Evolutionary conservation across 2,888 invertebrate species (phyloP).

Genomic region (Hyles lineata): DNA sequence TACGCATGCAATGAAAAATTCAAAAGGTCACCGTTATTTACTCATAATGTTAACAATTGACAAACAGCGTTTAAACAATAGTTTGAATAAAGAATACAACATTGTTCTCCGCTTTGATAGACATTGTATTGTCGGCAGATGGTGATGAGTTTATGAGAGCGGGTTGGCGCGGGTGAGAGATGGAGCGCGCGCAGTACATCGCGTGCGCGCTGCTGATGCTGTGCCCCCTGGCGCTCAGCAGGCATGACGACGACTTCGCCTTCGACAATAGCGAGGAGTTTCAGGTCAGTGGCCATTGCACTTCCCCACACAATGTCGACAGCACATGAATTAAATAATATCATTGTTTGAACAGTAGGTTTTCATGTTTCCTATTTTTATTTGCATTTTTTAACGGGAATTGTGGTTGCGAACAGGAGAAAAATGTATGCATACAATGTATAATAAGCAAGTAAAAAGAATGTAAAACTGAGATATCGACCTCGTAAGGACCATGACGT

Average conservation of each 20-base stretch:
- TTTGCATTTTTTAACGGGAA: neutral
- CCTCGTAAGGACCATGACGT: slow-evolving; percentile 1
- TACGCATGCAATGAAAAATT: neutral
- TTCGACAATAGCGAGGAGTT: slow-evolving; percentile 81
- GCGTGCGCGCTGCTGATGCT: slow-evolving; percentile 72
- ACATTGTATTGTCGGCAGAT: slow-evolving; percentile 65
- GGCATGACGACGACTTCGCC: slow-evolving; percentile 81
- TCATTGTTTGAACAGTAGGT: neutral
- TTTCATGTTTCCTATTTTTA: neutral
- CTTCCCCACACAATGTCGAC: neutral
- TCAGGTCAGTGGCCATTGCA: slow-evolving; percentile 60
- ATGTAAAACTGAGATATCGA: neutral
- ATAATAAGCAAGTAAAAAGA: neutral
- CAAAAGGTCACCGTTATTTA: neutral
- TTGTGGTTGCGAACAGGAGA: neutral
- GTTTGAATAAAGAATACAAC: slow-evolving; percentile 31
- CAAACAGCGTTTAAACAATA: neutral
- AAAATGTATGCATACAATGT: neutral
- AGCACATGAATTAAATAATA: neutral
- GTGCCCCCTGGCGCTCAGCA: slow-evolving; percentile 74
- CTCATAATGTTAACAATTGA: neutral
- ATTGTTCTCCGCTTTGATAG: slow-evolving; percentile 32
- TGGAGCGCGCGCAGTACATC: slow-evolving; percentile 68
- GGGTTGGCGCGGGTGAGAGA: slow-evolving; percentile 50
- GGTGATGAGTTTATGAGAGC: slow-evolving; percentile 76